Conservation (phyloP, 2,797 vertebrate genomes). For the Melanotaenia trifasciata region DNA sequence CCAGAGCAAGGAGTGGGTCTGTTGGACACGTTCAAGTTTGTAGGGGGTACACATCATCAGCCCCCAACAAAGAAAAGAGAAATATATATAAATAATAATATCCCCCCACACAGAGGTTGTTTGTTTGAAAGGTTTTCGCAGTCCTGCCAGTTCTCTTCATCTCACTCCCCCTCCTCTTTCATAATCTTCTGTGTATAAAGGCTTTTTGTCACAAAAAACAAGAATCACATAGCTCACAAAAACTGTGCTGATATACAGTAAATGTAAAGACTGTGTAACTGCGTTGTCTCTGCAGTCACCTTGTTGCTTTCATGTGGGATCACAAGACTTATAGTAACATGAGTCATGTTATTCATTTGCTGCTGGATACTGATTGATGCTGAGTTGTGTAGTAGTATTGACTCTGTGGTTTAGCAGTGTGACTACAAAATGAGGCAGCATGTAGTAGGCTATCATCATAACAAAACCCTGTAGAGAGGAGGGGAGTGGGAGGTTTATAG, state of each 20-base stretch:
- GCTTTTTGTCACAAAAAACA: constrained; percentile 8
- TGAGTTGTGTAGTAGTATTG: constrained; percentile 45
- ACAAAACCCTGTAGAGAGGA: constrained; percentile 29
- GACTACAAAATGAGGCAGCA: constrained; percentile 62
- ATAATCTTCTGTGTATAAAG: constrained; percentile 8
- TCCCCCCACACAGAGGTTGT: constrained; percentile 55
- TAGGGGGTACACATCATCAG: constrained; percentile 45
- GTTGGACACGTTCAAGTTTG: constrained; percentile 47
- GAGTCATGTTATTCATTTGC: constrained; percentile 50
- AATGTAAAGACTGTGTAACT: neutral
- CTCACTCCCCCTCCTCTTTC: constrained; percentile 11
- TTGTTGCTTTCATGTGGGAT: constrained; percentile 40
- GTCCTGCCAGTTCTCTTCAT: constrained; percentile 27
- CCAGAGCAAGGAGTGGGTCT: constrained; percentile 39
- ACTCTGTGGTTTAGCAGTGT: constrained; percentile 56
- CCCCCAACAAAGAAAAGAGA: constrained; percentile 35
- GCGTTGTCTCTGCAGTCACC: neutral
- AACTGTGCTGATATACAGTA: neutral
- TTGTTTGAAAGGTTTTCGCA: constrained; percentile 51
- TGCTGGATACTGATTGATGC: constrained; percentile 33
- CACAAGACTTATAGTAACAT: constrained; percentile 33
- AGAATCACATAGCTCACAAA: constrained; percentile 7
- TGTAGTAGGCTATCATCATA: constrained; percentile 46
- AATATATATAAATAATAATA: constrained; percentile 30
- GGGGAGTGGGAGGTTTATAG: constrained; percentile 38